Evolutionary conservation across 2,797 vertebrate genomes (phyloP).

Genomic region (Myioborus miniatus): DNA sequence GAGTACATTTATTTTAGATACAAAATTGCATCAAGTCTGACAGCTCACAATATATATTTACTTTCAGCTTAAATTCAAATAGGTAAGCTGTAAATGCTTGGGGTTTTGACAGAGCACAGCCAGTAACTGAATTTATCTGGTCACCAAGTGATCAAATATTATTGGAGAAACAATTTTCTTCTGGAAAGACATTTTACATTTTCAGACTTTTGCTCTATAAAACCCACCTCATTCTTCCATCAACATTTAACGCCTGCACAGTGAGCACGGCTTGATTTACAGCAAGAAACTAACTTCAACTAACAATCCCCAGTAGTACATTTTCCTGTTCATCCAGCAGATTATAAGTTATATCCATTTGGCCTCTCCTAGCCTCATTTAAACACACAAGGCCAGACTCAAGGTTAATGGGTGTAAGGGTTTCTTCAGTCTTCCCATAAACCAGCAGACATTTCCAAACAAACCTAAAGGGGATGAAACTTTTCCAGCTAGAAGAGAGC

Average conservation of each 20-base stretch:
- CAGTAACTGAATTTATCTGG: constrained; percentile 45
- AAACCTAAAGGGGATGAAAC: background rate
- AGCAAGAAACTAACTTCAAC: background rate
- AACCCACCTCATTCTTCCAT: constrained; percentile 26
- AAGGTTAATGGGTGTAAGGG: background rate
- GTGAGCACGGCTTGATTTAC: background rate
- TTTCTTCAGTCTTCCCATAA: constrained; percentile 17
- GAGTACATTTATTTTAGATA: constrained; percentile 6
- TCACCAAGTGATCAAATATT: constrained; percentile 50
- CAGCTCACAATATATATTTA: background rate
- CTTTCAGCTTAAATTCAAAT: constrained; percentile 12
- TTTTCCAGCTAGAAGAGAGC: background rate
- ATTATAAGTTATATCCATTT: constrained; percentile 26
- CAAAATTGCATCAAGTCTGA: background rate
- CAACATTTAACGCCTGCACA: background rate
- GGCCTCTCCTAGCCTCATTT: background rate
- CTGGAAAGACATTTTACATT: constrained; percentile 22
- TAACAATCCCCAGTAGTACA: background rate
- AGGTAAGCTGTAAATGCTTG: background rate
- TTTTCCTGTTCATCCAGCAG: constrained; percentile 14
- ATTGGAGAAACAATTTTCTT: constrained; percentile 9
- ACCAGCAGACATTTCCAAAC: background rate
- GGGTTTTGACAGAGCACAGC: constrained; percentile 33
- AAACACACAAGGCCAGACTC: constrained; percentile 6
- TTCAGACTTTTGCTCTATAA: constrained; percentile 41